Conservation (phyloP, 2,888 invertebrate species). For the Stenoptilia bipunctidactyla region DNA sequence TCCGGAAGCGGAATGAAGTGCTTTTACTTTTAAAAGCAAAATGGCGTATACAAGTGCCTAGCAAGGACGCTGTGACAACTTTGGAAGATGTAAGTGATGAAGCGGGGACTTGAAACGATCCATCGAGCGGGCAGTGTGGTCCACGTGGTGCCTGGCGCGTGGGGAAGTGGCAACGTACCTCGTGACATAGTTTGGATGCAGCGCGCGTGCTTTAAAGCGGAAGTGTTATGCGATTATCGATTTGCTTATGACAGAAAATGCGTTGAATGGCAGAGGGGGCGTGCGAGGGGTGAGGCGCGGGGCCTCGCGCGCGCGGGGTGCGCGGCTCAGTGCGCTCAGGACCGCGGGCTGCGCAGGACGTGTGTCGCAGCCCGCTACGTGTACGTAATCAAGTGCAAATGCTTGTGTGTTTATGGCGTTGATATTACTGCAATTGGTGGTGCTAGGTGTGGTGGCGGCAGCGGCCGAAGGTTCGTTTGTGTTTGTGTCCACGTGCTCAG, state of each 20-base stretch:
- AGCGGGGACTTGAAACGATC: neutral
- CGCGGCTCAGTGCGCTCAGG: constrained; percentile 46
- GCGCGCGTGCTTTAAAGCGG: constrained; percentile 59
- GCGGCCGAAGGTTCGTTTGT: constrained; percentile 52
- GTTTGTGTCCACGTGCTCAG: constrained; percentile 41
- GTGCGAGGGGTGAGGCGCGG: constrained; percentile 10
- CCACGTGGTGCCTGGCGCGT: neutral
- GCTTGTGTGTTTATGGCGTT: constrained; percentile 84
- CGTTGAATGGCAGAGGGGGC: constrained; percentile 59
- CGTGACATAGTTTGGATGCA: constrained; percentile 54
- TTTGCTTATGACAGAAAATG: constrained; percentile 68
- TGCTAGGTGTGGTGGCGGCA: constrained; percentile 64
- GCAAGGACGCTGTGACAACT: too few relatives aligned
- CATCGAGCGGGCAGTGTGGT: neutral
- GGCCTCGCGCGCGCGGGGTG: constrained; percentile 19
- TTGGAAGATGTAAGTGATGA: neutral
- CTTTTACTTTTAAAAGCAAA: neutral
- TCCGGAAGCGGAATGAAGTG: neutral
- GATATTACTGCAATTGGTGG: constrained; percentile 79
- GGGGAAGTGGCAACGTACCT: constrained; percentile 15
- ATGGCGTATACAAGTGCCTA: too few relatives aligned
- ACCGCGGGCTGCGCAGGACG: constrained; percentile 53
- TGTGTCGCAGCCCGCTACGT: constrained; percentile 27
- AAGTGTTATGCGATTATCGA: constrained; percentile 70
- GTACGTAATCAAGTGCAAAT: constrained; percentile 73